Conservation (phyloP, 2,113 vertebrate genomes). For the Menura novaehollandiae region DNA sequence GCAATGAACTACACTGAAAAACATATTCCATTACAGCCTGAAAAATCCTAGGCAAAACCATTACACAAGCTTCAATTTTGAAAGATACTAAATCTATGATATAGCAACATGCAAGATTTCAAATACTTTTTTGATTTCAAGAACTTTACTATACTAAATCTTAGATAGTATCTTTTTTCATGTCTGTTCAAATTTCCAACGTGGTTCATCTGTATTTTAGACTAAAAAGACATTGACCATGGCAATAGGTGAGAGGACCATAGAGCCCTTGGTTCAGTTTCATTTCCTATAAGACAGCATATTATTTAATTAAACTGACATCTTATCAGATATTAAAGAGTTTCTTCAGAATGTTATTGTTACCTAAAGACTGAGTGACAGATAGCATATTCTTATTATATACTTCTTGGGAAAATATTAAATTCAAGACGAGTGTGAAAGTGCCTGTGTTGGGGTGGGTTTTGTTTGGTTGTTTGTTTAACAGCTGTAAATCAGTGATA, state of each 20-base stretch:
- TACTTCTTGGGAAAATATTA: not conserved
- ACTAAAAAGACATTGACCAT: not conserved
- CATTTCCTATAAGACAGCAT: not conserved
- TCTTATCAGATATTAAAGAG: not conserved
- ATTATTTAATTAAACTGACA: conserved; percentile 4
- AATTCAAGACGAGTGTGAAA: not conserved
- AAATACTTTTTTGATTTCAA: not conserved
- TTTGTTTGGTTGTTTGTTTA: not conserved
- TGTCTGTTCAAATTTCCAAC: not conserved
- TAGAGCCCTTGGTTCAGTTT: not conserved
- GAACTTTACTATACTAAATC: not conserved
- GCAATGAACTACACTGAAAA: not conserved
- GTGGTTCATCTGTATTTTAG: not conserved
- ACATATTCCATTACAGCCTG: not conserved
- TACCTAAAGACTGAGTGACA: not conserved
- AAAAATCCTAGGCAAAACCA: not conserved
- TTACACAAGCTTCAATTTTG: not conserved
- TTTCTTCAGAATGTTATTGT: not conserved
- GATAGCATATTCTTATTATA: not conserved
- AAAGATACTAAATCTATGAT: not conserved
- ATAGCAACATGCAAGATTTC: not conserved
- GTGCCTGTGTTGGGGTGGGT: not conserved
- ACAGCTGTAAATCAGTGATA: not conserved
- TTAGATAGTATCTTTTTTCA: not conserved
- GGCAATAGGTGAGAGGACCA: not conserved